Conservation (phyloP, 2,888 invertebrate genomes). For the Ophion ventricosus region DNA sequence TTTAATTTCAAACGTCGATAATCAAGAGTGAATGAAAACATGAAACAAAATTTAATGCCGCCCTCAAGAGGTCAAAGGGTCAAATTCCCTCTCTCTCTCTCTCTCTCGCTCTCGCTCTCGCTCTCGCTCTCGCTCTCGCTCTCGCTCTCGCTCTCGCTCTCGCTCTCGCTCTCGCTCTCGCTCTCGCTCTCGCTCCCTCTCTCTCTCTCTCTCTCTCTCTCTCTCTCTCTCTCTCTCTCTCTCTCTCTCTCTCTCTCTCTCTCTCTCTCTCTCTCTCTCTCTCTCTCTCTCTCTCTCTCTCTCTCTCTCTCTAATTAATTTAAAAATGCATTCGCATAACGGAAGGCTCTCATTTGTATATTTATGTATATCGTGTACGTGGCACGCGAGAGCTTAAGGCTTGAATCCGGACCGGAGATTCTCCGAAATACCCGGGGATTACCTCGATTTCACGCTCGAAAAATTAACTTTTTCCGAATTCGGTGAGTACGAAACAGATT, state of each 20-base stretch:
- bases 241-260: constrained; percentile 50
- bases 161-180: constrained; percentile 48
- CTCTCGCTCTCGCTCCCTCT: constrained; percentile 57
- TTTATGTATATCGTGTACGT: neutral
- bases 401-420: constrained; percentile 59
- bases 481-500: constrained; percentile 46
- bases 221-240: constrained; percentile 48
- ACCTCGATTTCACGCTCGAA: constrained; percentile 75
- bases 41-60: neutral
- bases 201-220: constrained; percentile 19
- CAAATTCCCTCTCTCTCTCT: constrained; percentile 26
- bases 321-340: constrained; percentile 63
- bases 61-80: constrained; percentile 6
- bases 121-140: constrained; percentile 32
- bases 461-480: constrained; percentile 71
- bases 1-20: neutral
- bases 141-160: constrained; percentile 47
- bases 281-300: constrained; percentile 51
- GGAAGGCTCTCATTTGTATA: constrained; percentile 27
- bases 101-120: constrained; percentile 49
- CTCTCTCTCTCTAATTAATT: constrained; percentile 66
- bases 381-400: constrained; percentile 51
- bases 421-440: constrained; percentile 73
- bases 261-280: constrained; percentile 49
- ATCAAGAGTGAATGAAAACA: neutral